Conservation (phyloP, 2,888 invertebrate species). For the Agrotis exclamationis region DNA sequence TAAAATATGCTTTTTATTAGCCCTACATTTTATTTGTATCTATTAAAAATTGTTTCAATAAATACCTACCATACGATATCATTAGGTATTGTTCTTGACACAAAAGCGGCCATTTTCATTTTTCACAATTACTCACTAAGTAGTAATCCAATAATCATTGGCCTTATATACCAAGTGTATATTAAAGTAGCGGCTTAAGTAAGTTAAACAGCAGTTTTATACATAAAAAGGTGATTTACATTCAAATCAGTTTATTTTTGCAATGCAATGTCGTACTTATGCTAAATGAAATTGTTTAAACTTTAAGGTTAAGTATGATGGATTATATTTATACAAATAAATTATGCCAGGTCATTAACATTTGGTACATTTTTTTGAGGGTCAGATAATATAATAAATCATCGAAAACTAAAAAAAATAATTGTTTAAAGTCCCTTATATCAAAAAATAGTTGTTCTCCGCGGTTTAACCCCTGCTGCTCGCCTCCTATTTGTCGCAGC, state of each 20-base stretch:
- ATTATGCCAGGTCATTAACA: background rate
- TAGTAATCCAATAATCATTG: slow-evolving; percentile 35
- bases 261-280: slow-evolving; percentile 20
- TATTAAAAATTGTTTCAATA: background rate
- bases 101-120: slow-evolving; percentile 3
- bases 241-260: slow-evolving; percentile 41
- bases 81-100: slow-evolving; percentile 24
- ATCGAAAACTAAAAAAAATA: background rate
- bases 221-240: slow-evolving; percentile 49
- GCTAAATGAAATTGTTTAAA: slow-evolving; percentile 21
- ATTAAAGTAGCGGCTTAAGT: slow-evolving; percentile 36
- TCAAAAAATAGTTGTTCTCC: too few relatives aligned
- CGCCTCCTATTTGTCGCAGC: too few relatives aligned
- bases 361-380: background rate
- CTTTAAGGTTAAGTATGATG: slow-evolving; percentile 39
- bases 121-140: slow-evolving; percentile 9
- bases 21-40: too few relatives aligned
- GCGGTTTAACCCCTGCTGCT: too few relatives aligned
- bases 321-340: background rate
- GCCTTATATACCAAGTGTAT: slow-evolving; percentile 38
- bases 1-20: too few relatives aligned
- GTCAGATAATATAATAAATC: background rate
- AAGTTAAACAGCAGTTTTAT: slow-evolving; percentile 29
- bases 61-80: background rate
- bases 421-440: too few relatives aligned